phyloP scores from a whole-genome alignment of 2,888 invertebrate genomes.

The Drosophila koepferae region DNA sequence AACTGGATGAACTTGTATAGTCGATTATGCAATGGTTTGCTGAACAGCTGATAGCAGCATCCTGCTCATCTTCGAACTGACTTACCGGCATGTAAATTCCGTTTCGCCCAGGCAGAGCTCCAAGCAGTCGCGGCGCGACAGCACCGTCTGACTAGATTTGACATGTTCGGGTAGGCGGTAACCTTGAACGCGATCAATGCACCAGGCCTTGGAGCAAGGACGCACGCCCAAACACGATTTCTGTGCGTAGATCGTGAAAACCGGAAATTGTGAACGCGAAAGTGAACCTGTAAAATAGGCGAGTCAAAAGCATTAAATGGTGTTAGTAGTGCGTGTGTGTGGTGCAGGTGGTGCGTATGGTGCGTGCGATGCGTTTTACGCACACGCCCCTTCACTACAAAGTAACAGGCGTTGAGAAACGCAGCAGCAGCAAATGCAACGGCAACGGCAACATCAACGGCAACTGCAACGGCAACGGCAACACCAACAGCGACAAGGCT shows the following conservation, averaged over 20 bases:
- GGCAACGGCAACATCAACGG: conserved; percentile 26
- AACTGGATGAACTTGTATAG: conserved; percentile 42
- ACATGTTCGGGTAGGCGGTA: conserved; percentile 93
- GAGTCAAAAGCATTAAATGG: conserved; percentile 36
- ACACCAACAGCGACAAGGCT: conserved; percentile 52
- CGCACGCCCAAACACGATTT: conserved; percentile 96
- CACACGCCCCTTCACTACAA: conserved; percentile 77
- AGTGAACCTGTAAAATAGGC: conserved; percentile 89
- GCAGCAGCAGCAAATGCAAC: conserved; percentile 48
- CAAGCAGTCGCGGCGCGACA: conserved; percentile 94
- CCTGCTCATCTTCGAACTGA: conserved; percentile 50
- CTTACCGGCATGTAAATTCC: conserved; percentile 97
- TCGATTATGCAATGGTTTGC: conserved; percentile 39
- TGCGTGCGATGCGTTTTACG: conserved; percentile 70
- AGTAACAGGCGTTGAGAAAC: conserved; percentile 82
- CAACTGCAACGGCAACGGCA: conserved; percentile 13
- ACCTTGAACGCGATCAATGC: conserved; percentile 96
- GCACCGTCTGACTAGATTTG: conserved; percentile 91
- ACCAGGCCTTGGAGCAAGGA: conserved; percentile 96
- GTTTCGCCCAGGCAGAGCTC: conserved; percentile 95
- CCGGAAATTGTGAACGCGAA: conserved; percentile 96
- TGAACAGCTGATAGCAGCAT: conserved; percentile 23
- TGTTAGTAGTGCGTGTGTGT: conserved; percentile 40
- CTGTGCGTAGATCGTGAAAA: conserved; percentile 98
- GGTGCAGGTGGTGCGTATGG: conserved; percentile 31